Conservation (phyloP, 1,140 invertebrate species). For the Melanaphis sacchari region DNA sequence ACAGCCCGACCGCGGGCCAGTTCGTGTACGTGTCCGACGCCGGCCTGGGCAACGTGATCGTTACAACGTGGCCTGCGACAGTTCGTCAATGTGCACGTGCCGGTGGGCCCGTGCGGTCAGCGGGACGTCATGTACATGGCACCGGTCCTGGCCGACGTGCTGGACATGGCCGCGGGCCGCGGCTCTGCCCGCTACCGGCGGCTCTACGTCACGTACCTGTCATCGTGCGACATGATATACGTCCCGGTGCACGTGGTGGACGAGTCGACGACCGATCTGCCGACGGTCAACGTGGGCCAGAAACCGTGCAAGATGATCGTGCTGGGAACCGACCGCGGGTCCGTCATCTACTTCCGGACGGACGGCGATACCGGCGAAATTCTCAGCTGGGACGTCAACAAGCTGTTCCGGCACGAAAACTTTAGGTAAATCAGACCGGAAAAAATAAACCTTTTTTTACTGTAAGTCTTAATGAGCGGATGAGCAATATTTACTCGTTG, state of each 20-base stretch:
- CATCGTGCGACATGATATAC: constrained; percentile 24
- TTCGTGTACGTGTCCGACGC: constrained; percentile 40
- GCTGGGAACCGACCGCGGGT: constrained; percentile 7
- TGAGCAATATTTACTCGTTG: neutral
- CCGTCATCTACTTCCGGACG: constrained; percentile 21
- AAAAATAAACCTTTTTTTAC: neutral
- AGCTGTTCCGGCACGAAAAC: neutral
- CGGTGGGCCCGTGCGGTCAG: neutral
- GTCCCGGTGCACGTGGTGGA: neutral
- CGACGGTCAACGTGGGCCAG: constrained; percentile 1
- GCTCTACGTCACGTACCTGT: constrained; percentile 47
- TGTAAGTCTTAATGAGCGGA: neutral
- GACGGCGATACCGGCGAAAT: neutral
- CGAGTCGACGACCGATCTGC: neutral
- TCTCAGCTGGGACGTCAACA: constrained; percentile 14
- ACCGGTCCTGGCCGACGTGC: neutral
- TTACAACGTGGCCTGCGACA: constrained; percentile 26
- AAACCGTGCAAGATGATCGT: constrained; percentile 36
- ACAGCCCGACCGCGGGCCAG: neutral
- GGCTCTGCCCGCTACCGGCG: neutral
- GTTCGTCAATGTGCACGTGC: constrained; percentile 40
- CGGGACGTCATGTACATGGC: constrained; percentile 48
- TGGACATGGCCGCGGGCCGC: neutral
- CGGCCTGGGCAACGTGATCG: constrained; percentile 17
- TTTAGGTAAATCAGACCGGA: neutral